Percentiles rank a stretch among this genome's conserved stretches.
These are phyloP conservation scores for Mandrillus leucophaeus DNA, from an alignment of 2,113 vertebrate species.

Conservation along the genomic window DNA sequence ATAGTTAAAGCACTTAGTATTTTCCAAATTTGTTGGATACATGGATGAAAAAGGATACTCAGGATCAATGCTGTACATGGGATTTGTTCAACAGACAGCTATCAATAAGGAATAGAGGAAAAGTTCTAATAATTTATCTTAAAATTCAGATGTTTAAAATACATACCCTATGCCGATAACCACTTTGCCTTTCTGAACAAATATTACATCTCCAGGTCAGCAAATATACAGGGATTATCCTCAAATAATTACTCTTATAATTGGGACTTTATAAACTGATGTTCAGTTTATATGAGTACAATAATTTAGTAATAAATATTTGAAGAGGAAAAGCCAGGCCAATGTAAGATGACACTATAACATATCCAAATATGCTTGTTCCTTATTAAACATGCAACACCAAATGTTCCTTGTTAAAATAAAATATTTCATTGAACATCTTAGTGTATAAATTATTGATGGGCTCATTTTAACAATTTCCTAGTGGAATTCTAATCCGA, in stretches of 20 bases:
- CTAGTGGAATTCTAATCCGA: neutral
- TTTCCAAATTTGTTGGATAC: neutral
- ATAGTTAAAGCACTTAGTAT: rapidly evolving
- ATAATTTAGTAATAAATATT: slow-evolving; percentile 64
- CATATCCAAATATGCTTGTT: neutral
- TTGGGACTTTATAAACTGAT: slow-evolving; percentile 35
- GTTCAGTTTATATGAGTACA: slow-evolving; percentile 13
- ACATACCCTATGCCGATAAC: neutral
- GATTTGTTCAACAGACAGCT: neutral
- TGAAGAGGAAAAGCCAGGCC: slow-evolving; percentile 8
- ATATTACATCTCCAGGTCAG: slow-evolving; percentile 39
- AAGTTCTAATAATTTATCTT: neutral
- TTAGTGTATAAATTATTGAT: slow-evolving; percentile 42
- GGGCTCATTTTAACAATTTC: slow-evolving; percentile 38
- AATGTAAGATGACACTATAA: neutral
- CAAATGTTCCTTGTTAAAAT: slow-evolving; percentile 48
- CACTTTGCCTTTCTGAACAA: slow-evolving; percentile 29
- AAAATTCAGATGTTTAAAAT: neutral
- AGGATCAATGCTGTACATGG: neutral
- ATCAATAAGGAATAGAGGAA: neutral
- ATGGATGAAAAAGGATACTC: neutral
- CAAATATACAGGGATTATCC: slow-evolving; percentile 49
- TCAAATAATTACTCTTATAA: slow-evolving; percentile 55
- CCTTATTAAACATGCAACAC: slow-evolving; percentile 43
- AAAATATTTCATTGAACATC: slow-evolving; percentile 52